Conservation (phyloP, 1,140 invertebrate genomes). For the Aethina tumida region DNA sequence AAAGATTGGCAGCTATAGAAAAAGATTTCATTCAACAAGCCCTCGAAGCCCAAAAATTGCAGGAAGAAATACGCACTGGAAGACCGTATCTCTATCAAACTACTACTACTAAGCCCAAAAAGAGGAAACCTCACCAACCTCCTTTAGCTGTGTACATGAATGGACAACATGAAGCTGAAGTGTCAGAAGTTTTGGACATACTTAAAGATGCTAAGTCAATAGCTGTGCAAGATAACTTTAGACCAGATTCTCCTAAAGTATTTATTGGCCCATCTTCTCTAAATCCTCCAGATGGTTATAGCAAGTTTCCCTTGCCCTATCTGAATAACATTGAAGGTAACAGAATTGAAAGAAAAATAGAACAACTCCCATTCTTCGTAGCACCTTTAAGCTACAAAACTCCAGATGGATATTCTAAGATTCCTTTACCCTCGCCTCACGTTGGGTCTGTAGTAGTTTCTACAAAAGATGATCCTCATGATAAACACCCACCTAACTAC, state of each 20-base stretch:
- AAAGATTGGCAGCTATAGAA: conserved; percentile 24
- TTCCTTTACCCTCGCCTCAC: conserved; percentile 71
- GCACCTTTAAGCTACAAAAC: conserved; percentile 73
- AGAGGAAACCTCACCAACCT: conserved; percentile 64
- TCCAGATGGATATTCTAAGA: conserved; percentile 69
- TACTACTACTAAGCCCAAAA: conserved; percentile 37
- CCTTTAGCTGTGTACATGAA: conserved; percentile 69
- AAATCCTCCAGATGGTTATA: conserved; percentile 56
- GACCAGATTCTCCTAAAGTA: conserved; percentile 54
- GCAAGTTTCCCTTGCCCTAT: conserved; percentile 74
- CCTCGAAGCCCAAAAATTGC: conserved; percentile 37
- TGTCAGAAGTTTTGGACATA: conserved; percentile 57
- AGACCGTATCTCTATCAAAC: conserved; percentile 13
- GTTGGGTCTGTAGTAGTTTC: conserved; percentile 72
- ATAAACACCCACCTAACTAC: background rate
- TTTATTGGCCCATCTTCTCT: conserved; percentile 70
- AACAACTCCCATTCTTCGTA: conserved; percentile 70
- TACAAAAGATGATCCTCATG: conserved; percentile 14
- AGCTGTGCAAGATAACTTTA: conserved; percentile 61
- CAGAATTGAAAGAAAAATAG: conserved; percentile 59
- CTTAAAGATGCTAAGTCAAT: conserved; percentile 62
- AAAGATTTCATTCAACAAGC: conserved; percentile 37
- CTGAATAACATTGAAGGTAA: conserved; percentile 61
- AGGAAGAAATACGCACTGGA: conserved; percentile 32
- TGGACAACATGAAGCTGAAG: conserved; percentile 37